Evolutionary conservation across 2,797 vertebrate genomes (phyloP), one percentile per base, ranked within the genome.

Genomic region (Sebastes aleutianus): DNA sequence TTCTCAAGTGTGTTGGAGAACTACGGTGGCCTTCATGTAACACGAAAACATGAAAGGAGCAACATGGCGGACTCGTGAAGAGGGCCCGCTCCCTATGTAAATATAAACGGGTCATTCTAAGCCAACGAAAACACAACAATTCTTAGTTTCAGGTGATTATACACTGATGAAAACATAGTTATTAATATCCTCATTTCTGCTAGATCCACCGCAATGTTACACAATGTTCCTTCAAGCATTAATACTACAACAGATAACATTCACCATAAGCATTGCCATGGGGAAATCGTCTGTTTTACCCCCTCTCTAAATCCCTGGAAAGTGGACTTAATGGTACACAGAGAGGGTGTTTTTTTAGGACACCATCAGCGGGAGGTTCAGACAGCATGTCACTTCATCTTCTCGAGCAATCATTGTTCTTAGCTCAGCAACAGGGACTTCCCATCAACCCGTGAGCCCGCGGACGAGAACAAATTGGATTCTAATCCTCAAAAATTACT

Each of bases 381-480:
- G 71, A 78, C 76, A 81, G 53, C 72, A 83, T 78, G 79, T 84
- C 77, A 83, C 83, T 82, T 88, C 73, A 88, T 89, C 86, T 87
- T 85, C 72, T 76, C 1, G 0, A 68, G 85, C 85, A 86, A 89
- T 93, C 78, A 80, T 79, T 86, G 84, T 79, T 72, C 83, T 88
- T 59, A 74, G 43, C 87, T 78, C 56, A 26, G 63, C 70, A 58
- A 73, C 74, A 29, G 61, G 82, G 81, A 74, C 80, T 75, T 87
- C 80, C 74, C 68, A 81, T 90, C 80, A 87, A 66, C 82, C 78
- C 5, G 0, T 22, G 57, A 83, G 78, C 80, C 73, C 29, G n/a
- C 50, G 66, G 57, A 78, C 75, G 68, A 32, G 74, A 84, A 86
- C 86, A 90, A 88, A 91, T 90, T 92, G 86, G 73, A 91, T 84